Conservation (phyloP, 92 coral and sea anemone genomes). For the Micromussa lordhowensis region DNA sequence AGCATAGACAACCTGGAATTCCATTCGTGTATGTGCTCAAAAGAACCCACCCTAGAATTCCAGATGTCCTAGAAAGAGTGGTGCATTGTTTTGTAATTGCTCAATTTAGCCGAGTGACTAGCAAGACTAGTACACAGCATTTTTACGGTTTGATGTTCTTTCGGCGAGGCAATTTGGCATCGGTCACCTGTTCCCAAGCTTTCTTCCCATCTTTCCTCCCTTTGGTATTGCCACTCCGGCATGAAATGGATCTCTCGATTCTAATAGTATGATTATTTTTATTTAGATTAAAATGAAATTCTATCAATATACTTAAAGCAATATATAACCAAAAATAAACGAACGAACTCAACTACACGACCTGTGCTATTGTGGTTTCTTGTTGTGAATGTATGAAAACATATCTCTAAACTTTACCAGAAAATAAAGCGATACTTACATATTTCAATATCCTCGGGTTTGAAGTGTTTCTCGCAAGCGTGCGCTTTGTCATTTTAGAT, state of each 20-base stretch:
- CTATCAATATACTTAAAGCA: too few species aligned
- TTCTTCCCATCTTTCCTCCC: conserved; percentile 63
- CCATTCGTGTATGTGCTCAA: too few species aligned
- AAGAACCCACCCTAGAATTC: too few species aligned
- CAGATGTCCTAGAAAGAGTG: background rate
- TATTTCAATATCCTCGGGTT: conserved; percentile 16
- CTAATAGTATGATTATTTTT: conserved; percentile 61
- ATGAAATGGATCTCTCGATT: conserved; percentile 60
- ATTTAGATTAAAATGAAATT: too few species aligned
- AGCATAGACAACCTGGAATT: background rate
- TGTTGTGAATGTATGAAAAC: too few species aligned
- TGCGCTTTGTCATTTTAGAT: conserved; percentile 4
- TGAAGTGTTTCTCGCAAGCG: conserved; percentile 13
- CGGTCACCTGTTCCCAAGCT: conserved; percentile 55
- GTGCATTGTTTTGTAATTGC: background rate
- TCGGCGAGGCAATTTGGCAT: conserved; percentile 52
- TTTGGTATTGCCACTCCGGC: conserved; percentile 67
- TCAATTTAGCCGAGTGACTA: background rate
- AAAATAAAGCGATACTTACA: conserved; percentile 17
- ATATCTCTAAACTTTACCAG: background rate
- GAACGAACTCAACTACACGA: background rate
- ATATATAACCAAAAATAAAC: conserved; percentile 3
- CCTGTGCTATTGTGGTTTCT: too few species aligned
- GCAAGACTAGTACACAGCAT: background rate
- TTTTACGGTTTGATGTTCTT: too few species aligned